Conservation (phyloP, 2,888 invertebrate species). For the Zootermopsis nevadensis region DNA sequence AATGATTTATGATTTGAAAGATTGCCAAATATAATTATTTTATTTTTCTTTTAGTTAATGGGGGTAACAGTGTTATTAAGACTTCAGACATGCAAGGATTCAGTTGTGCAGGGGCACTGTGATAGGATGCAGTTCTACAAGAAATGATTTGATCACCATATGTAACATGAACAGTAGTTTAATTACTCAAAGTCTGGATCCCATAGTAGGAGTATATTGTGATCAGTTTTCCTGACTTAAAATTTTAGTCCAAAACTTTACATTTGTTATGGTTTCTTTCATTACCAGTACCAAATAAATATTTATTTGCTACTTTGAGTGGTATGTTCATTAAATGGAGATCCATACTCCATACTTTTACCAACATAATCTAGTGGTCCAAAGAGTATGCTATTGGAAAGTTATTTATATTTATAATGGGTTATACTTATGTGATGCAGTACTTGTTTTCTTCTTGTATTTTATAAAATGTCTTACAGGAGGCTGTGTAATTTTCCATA, state of each 20-base stretch:
- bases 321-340: background rate
- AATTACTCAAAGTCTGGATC: background rate
- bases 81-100: too few species aligned
- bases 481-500: background rate
- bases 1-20: too few species aligned
- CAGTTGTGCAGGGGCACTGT: too few species aligned
- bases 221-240: background rate
- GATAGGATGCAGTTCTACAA: too few species aligned
- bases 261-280: background rate
- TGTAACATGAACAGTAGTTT: too few species aligned
- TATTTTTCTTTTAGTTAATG: too few species aligned
- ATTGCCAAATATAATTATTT: too few species aligned
- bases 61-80: too few species aligned
- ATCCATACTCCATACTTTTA: background rate
- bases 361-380: background rate
- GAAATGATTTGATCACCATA: too few species aligned
- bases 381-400: background rate
- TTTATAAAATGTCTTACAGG: background rate
- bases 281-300: background rate
- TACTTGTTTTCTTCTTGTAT: background rate
- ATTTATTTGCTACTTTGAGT: background rate
- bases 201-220: background rate
- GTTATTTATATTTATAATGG: background rate
- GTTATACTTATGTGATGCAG: background rate
- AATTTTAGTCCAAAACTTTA: background rate